Evolutionary conservation across 2,797 vertebrate genomes (phyloP).

Genomic region (Gambusia yucatana): DNA sequence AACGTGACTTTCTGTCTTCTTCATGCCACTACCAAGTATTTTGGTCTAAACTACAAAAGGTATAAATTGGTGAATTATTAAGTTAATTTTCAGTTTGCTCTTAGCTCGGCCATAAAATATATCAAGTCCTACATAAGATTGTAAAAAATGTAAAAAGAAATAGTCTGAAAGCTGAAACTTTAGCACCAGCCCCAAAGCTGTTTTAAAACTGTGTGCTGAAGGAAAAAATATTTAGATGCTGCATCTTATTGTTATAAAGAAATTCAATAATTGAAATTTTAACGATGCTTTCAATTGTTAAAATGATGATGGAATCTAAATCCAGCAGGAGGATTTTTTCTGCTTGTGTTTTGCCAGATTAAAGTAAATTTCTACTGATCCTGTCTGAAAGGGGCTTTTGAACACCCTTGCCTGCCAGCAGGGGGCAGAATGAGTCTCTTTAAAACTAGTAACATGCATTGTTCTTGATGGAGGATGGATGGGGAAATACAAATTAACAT

Average conservation of each 20-base stretch:
- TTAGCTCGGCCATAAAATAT: not conserved
- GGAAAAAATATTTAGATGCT: not conserved
- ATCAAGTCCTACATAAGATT: not conserved
- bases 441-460: not conserved
- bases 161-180: not conserved
- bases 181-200: not conserved
- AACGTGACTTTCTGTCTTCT: not conserved
- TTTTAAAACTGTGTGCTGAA: not conserved
- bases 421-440: slow-evolving; percentile 21
- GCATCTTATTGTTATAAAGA: not conserved
- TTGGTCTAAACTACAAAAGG: not conserved
- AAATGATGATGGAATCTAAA: not conserved
- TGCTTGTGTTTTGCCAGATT: not conserved
- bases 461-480: slow-evolving; percentile 17
- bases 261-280: not conserved
- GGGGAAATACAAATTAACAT: slow-evolving; percentile 1
- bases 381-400: slow-evolving; percentile 1
- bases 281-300: not conserved
- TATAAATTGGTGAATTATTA: not conserved
- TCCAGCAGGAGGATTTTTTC: not conserved
- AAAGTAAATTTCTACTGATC: not conserved
- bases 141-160: not conserved
- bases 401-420: slow-evolving; percentile 32
- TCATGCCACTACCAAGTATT: not conserved
- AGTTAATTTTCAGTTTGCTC: not conserved